Conservation (phyloP, 2,888 invertebrate species). For the Rhamnusium bicolor region DNA sequence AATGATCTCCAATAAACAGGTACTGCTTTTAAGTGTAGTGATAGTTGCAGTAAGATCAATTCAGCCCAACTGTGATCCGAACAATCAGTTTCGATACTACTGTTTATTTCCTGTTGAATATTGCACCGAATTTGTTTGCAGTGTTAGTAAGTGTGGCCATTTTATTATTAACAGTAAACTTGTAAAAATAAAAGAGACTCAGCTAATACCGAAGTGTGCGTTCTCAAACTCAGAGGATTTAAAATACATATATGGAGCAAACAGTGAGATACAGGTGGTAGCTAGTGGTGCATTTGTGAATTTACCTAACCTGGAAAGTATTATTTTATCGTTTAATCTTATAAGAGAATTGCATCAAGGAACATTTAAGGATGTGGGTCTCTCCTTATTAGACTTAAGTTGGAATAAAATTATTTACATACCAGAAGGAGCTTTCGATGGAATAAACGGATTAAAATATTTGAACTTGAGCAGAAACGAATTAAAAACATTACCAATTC, state of each 20-base stretch:
- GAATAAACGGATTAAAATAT: slow-evolving; percentile 27
- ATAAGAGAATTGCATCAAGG: slow-evolving; percentile 39
- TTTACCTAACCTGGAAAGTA: slow-evolving; percentile 35
- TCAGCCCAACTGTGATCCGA: slow-evolving; percentile 35
- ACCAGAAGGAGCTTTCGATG: slow-evolving; percentile 37
- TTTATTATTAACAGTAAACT: slow-evolving; percentile 1
- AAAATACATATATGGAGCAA: slow-evolving; percentile 34
- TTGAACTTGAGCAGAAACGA: slow-evolving; percentile 44
- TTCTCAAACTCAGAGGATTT: slow-evolving; percentile 28
- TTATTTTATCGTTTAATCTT: slow-evolving; percentile 38
- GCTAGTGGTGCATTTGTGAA: slow-evolving; percentile 40
- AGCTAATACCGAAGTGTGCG: slow-evolving; percentile 45
- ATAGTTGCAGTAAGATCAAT: slow-evolving; percentile 12
- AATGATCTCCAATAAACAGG: background rate
- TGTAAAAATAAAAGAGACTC: slow-evolving; percentile 37
- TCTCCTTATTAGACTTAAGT: slow-evolving; percentile 39
- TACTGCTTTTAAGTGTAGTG: background rate
- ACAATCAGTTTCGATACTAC: slow-evolving; percentile 41
- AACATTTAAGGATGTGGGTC: slow-evolving; percentile 40
- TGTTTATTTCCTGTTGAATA: slow-evolving; percentile 36
- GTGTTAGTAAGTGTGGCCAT: slow-evolving; percentile 27
- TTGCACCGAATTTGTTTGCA: slow-evolving; percentile 25
- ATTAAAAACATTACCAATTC: slow-evolving; percentile 32
- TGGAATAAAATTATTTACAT: slow-evolving; percentile 47
- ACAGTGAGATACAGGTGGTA: slow-evolving; percentile 38